Percentiles rank a stretch among this genome's conserved stretches.
Conservation (phyloP, 2,113 vertebrate species). For the Heterotis niloticus region DNA sequence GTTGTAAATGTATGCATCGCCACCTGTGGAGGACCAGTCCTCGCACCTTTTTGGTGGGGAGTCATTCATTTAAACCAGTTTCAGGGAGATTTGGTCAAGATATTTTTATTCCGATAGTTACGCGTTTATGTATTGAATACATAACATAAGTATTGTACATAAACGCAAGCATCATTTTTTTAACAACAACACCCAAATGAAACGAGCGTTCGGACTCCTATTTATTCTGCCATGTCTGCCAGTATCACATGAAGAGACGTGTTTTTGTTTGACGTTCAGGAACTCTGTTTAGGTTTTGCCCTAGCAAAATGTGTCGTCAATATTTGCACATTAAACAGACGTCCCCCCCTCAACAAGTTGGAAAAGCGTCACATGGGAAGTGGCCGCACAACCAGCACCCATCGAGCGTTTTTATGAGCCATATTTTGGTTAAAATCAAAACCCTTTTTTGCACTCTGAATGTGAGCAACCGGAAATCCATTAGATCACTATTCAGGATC, state of each 20-base stretch:
- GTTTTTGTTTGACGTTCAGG: conserved; percentile 6
- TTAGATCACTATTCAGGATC: too few species aligned
- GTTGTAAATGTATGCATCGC: conserved; percentile 38
- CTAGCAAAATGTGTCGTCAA: conserved; percentile 19
- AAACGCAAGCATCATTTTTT: background rate
- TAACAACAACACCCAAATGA: background rate
- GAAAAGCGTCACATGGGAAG: conserved; percentile 4
- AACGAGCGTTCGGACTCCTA: background rate
- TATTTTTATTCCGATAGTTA: too few species aligned
- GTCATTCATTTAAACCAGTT: background rate
- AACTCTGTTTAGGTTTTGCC: conserved; percentile 13
- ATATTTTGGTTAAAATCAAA: background rate
- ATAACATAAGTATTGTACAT: background rate
- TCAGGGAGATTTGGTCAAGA: too few species aligned
- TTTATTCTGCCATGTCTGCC: background rate
- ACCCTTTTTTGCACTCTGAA: background rate
- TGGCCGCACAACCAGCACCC: too few species aligned
- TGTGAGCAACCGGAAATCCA: too few species aligned
- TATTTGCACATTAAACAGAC: conserved; percentile 30
- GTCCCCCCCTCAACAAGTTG: conserved; percentile 5
- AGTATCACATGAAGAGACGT: background rate
- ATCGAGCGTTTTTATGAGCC: too few species aligned
- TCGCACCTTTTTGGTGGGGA: background rate
- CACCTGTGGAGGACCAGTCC: conserved; percentile 34
- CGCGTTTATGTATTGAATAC: background rate